Base-by-base conservation (phyloP, 2,797 vertebrate species). In the Sylvilagus floridanus region DNA sequence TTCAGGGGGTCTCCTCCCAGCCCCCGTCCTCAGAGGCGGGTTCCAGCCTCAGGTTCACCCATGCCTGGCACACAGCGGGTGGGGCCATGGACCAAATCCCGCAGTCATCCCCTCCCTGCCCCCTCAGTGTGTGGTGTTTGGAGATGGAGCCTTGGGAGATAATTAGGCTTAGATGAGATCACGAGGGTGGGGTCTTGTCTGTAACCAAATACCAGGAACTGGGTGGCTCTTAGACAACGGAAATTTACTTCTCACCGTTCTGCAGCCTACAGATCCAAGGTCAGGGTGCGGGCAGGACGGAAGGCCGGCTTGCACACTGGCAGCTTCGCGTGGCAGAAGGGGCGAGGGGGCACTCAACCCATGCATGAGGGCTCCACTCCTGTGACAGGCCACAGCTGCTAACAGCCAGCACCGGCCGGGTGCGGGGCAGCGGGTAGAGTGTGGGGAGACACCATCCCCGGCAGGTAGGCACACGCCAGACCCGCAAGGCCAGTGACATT, bases 141-240 rank as follows among this genome's bases (percentile, higher is more conserved):
- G 54, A 72, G 77, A 21, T 35, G 37, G 62, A 50, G 77, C 69
- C 79, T 93, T 16, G 30, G 30, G 52, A 30, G 68, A 78, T 47
- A 54, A 76, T 69, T 30, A 52, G 35, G 50, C 73, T 65, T 19
- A 72, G 68, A 88, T 83, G 91, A 88, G 28, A 35, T 89, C 71
- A 88, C 52, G 62, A 68, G 85, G 92, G 85, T 66, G 28, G 47
- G 71, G 85, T 50, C 50, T 83, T 86, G 37, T 69, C 60, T 47
- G 42, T 47, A 47, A 47, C 77, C 83, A 81, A 83, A 83, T 19
- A 7, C 47, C 28, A 47, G 54, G 37, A 35, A 57, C 77, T 47
- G 32, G 37, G 16, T 42, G 78, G 62, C 30, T 93, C 42, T 22
- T 12, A 37, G 28, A 37, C 19, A 62, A 26, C 32, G 57, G 22